A percentile compares a stretch with the other conserved stretches of the same genome.
Conservation (phyloP, 2,888 invertebrate species). For the Axea sp. region DNA sequence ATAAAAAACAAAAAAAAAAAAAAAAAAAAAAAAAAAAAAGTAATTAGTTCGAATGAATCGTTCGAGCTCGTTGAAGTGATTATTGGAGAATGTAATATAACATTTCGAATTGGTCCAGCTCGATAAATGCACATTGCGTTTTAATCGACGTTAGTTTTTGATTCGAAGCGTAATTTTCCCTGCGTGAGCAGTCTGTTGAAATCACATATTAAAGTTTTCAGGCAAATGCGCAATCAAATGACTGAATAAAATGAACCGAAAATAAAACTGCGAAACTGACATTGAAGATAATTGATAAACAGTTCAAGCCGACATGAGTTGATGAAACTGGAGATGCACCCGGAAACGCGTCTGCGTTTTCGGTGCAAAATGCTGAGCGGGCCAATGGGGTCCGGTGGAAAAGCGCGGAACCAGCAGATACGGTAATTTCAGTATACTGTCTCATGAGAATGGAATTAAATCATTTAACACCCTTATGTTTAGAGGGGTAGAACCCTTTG, state of each 20-base stretch:
- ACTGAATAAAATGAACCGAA: slow-evolving; percentile 30
- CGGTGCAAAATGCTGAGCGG: slow-evolving; percentile 60
- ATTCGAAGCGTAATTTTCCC: slow-evolving; percentile 12
- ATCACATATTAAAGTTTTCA: slow-evolving; percentile 2
- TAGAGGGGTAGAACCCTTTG: slow-evolving; percentile 62
- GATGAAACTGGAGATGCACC: slow-evolving; percentile 55
- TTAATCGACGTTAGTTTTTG: too few relatives aligned
- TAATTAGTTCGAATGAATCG: slow-evolving; percentile 22
- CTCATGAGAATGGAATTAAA: slow-evolving; percentile 76
- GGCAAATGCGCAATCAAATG: slow-evolving; percentile 1
- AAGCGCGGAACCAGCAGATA: slow-evolving; percentile 72
- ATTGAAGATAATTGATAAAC: slow-evolving; percentile 61
- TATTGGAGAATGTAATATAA: too few relatives aligned
- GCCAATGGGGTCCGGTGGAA: slow-evolving; percentile 61
- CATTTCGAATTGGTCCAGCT: too few relatives aligned
- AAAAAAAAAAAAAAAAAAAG: slow-evolving; percentile 1
- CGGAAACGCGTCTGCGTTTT: slow-evolving; percentile 60
- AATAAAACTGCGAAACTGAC: slow-evolving; percentile 39
- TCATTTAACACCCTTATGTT: slow-evolving; percentile 78
- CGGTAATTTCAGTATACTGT: slow-evolving; percentile 73
- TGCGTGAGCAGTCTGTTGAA: too few relatives aligned
- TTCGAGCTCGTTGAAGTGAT: too few relatives aligned
- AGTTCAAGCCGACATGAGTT: slow-evolving; percentile 24
- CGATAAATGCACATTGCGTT: too few relatives aligned
- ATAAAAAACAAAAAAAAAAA: slow-evolving; percentile 40